These are phyloP conservation scores for Polymixis flavicincta DNA, from an alignment of 2,888 invertebrate species.

Conservation along the genomic window DNA sequence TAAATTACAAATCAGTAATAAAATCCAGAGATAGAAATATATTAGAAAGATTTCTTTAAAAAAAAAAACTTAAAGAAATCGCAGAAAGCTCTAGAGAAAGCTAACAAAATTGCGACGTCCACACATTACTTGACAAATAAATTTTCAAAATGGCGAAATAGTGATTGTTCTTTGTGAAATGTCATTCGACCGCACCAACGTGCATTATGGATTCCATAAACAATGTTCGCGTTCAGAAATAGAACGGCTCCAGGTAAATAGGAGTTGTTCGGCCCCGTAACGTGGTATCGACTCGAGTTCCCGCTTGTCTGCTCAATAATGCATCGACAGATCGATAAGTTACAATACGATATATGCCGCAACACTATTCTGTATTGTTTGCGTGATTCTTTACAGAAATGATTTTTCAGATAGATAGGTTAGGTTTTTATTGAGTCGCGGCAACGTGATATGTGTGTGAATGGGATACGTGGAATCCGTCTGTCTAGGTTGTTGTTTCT, in stretches of 20 bases:
- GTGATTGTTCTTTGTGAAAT: slow-evolving; percentile 79
- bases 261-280: slow-evolving; percentile 71
- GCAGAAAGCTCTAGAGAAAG: slow-evolving; percentile 3
- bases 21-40: background rate
- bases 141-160: slow-evolving; percentile 62
- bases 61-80: background rate
- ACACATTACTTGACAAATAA: slow-evolving; percentile 56
- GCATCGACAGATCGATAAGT: slow-evolving; percentile 85
- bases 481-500: slow-evolving; percentile 13
- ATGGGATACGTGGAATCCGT: slow-evolving; percentile 16
- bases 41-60: too few relatives aligned
- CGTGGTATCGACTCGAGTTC: slow-evolving; percentile 72
- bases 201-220: slow-evolving; percentile 87
- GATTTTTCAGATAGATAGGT: slow-evolving; percentile 59
- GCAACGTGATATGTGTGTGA: slow-evolving; percentile 34
- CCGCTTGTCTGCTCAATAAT: slow-evolving; percentile 84
- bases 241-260: slow-evolving; percentile 81
- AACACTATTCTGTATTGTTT: slow-evolving; percentile 77
- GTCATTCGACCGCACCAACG: slow-evolving; percentile 75
- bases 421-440: slow-evolving; percentile 44
- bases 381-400: slow-evolving; percentile 65
- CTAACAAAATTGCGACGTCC: slow-evolving; percentile 38
- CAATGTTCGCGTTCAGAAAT: slow-evolving; percentile 84
- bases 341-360: slow-evolving; percentile 71
- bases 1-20: slow-evolving; percentile 4